phyloP scores from a whole-genome alignment of 2,113 vertebrate species.

The Neolamprologus falcicula region DNA sequence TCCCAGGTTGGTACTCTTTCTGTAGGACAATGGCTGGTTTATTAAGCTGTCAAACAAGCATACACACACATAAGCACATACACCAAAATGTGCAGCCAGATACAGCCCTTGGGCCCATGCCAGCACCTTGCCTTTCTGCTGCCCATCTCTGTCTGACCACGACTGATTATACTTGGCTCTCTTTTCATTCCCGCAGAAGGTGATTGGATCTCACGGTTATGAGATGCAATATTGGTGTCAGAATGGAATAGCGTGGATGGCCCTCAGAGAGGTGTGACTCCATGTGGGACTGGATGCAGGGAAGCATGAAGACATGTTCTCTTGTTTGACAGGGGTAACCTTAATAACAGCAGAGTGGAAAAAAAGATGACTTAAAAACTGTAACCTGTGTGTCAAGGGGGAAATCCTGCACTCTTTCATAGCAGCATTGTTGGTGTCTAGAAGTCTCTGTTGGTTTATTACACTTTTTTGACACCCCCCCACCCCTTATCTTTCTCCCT shows the following conservation, averaged over 20 bases:
- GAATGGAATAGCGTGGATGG: background rate
- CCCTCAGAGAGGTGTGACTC: conserved; percentile 1
- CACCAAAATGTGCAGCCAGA: background rate
- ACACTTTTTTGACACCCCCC: background rate
- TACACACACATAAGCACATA: conserved; percentile 2
- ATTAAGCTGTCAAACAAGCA: conserved; percentile 46
- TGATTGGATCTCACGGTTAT: conserved; percentile 35
- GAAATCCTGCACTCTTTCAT: background rate
- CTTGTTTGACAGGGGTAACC: conserved; percentile 6
- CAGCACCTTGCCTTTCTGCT: background rate
- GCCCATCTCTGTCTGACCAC: conserved; percentile 31
- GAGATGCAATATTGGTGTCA: conserved; percentile 24
- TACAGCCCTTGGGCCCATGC: conserved; percentile 18
- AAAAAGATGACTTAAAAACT: background rate
- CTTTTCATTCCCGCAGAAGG: conserved; percentile 1
- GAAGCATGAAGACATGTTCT: conserved; percentile 11
- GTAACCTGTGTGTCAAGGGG: background rate
- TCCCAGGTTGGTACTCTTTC: background rate
- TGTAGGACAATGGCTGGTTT: conserved; percentile 26
- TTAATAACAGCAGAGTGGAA: background rate
- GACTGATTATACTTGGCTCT: conserved; percentile 32
- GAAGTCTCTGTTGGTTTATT: background rate
- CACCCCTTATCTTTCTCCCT: background rate
- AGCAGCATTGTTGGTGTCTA: background rate
- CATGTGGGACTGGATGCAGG: background rate